phyloP scores from a whole-genome alignment of 2,888 invertebrate species.

The Nowickia ferox region DNA sequence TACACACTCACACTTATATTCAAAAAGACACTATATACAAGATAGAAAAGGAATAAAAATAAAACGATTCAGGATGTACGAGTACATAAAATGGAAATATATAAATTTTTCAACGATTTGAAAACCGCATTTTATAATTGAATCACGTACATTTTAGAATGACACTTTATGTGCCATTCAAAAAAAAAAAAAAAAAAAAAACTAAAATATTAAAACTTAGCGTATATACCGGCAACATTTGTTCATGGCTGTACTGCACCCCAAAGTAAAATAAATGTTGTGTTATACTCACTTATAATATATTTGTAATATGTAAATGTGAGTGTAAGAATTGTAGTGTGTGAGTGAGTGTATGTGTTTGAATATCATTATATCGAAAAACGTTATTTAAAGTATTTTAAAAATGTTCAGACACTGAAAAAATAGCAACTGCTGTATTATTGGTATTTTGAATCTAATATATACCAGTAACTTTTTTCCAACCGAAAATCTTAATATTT shows the following conservation, averaged over 20 bases:
- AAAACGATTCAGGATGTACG: slow-evolving; percentile 74
- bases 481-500: too few species aligned
- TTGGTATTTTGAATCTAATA: too few species aligned
- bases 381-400: slow-evolving; percentile 56
- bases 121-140: slow-evolving; percentile 83
- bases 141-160: slow-evolving; percentile 80
- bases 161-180: slow-evolving; percentile 77
- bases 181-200: slow-evolving; percentile 16
- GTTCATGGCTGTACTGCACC: slow-evolving; percentile 46
- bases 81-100: slow-evolving; percentile 76
- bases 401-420: not conserved
- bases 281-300: slow-evolving; percentile 16
- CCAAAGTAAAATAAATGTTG: slow-evolving; percentile 35
- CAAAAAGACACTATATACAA: not conserved
- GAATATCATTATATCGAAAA: slow-evolving; percentile 57
- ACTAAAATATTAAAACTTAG: slow-evolving; percentile 32
- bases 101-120: slow-evolving; percentile 82
- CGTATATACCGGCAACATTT: slow-evolving; percentile 51
- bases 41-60: slow-evolving; percentile 68
- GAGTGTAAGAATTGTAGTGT: not conserved
- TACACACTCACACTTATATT: not conserved
- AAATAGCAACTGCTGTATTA: not conserved
- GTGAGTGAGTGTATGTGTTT: not conserved
- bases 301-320: slow-evolving; percentile 35
- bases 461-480: too few species aligned